Conservation (phyloP, 2,888 invertebrate species). For the Tiliacea aurago region DNA sequence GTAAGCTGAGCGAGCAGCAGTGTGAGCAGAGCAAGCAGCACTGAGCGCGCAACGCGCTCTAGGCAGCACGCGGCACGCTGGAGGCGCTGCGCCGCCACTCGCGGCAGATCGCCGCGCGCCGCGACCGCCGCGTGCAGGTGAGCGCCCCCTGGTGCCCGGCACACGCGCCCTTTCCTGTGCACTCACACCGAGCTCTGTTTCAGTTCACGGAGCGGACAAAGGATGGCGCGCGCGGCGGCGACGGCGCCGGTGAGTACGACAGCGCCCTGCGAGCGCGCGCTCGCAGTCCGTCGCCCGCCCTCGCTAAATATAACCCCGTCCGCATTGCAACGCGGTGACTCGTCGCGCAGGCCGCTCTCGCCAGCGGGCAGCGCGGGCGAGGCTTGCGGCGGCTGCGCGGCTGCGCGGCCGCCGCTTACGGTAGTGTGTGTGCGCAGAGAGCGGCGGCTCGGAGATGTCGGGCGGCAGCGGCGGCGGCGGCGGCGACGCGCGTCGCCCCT, state of each 20-base stretch:
- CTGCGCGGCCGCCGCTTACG: slow-evolving; percentile 71
- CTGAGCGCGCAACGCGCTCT: slow-evolving; percentile 51
- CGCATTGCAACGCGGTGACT: slow-evolving; percentile 75
- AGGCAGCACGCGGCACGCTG: slow-evolving; percentile 82
- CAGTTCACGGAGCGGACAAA: slow-evolving; percentile 87
- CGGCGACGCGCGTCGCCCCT: slow-evolving; percentile 80
- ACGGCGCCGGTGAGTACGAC: slow-evolving; percentile 83
- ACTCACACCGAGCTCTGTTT: slow-evolving; percentile 74
- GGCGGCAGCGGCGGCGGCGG: slow-evolving; percentile 84
- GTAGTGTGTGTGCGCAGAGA: slow-evolving; percentile 79
- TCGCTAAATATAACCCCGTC: slow-evolving; percentile 78
- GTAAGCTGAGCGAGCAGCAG: slow-evolving; percentile 37
- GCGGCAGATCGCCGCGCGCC: slow-evolving; percentile 95
- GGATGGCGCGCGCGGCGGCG: slow-evolving; percentile 85
- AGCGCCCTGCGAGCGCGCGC: slow-evolving; percentile 56
- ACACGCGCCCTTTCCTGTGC: slow-evolving; percentile 66
- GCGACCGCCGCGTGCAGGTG: slow-evolving; percentile 94
- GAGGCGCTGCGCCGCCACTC: slow-evolving; percentile 96
- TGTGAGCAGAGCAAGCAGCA: slow-evolving; percentile 32
- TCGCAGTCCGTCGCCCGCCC: slow-evolving; percentile 68
- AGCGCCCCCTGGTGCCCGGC: slow-evolving; percentile 74
- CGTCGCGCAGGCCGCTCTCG: slow-evolving; percentile 65
- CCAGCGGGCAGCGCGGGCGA: slow-evolving; percentile 58
- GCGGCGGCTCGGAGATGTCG: slow-evolving; percentile 86
- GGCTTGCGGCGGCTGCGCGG: slow-evolving; percentile 74